Percentiles rank a stretch among this genome's conserved stretches.
Evolutionary conservation across 1,140 invertebrate species (phyloP).

Genomic region (Drosophila nikananu): DNA sequence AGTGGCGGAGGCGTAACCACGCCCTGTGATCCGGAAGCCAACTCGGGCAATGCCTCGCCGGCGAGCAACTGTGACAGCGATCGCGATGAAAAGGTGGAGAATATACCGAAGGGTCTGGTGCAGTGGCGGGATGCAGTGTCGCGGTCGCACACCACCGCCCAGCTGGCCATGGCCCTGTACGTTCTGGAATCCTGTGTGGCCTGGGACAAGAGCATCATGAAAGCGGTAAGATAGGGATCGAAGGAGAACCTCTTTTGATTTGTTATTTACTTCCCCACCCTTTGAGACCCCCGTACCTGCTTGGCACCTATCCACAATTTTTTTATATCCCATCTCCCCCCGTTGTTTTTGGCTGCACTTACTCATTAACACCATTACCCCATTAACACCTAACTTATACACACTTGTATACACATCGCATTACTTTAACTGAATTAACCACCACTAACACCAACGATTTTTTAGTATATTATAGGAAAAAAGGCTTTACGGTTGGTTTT

Average conservation of each 20-base stretch:
- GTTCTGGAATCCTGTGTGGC: conserved; percentile 96
- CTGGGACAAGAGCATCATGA: conserved; percentile 99
- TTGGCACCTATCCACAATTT: conserved; percentile 13
- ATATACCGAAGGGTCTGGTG: conserved; percentile 89
- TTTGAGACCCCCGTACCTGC: conserved; percentile 16
- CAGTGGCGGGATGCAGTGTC: conserved; percentile 95
- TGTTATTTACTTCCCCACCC: not conserved
- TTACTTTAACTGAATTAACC: not conserved
- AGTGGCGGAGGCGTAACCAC: conserved; percentile 4
- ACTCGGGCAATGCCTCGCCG: conserved; percentile 75
- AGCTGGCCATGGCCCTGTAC: conserved; percentile 95
- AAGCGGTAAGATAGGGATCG: conserved; percentile 92
- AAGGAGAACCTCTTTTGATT: conserved; percentile 3
- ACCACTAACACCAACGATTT: conserved; percentile 8
- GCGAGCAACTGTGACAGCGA: conserved; percentile 81
- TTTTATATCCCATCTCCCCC: conserved; percentile 6
- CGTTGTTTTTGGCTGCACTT: conserved; percentile 25
- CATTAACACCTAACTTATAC: conserved; percentile 6
- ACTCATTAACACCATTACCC: conserved; percentile 6
- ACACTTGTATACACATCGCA: conserved; percentile 15
- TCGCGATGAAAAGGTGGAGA: conserved; percentile 83
- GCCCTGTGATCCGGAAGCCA: conserved; percentile 44
- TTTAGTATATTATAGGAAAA: not conserved
- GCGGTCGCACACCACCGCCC: conserved; percentile 93
- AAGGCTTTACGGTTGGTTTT: not conserved